Evolutionary conservation across 2,888 invertebrate genomes (phyloP), one percentile per base, ranked within the genome.

Genomic region (Chymomyza fuscimana): DNA sequence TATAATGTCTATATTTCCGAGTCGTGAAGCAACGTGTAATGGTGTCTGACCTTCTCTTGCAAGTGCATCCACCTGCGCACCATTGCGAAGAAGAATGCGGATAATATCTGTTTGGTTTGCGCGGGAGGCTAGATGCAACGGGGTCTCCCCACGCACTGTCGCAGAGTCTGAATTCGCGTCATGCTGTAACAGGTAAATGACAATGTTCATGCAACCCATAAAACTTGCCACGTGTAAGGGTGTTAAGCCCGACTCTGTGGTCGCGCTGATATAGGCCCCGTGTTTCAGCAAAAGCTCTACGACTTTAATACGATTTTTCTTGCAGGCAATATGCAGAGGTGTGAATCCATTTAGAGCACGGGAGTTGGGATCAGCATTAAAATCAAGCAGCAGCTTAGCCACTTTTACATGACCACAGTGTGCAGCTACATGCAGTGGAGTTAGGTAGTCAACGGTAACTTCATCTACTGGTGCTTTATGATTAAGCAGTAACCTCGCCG

Each of bases 181-280:
- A 87, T 98, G 96, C 92, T 97, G 97, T 74, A 99, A 94, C 90
- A 99, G 93, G 92, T 97, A 98, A 88, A 99, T 96, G 77, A 99
- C 99, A 89, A 99, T 99, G 93, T 99, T 98, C 97, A 99, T 98
- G 92, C 98, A 98, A 72, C 99, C 99, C 99, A 99, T 99, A 93
- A 99, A 99, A 83, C 98, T 96, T 7, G 99, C 98, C 74, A 99
- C 99, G 93, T 99, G 99, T 32, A 99, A 94, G 0, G 99, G 98
- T 3, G 99, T 99, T 80, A 99, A 93, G 0, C 99, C 99, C 32
- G 95, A 95, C 80, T 95, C 95, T 0, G 95, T 95, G 0, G 95
- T 95, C 5, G 95, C 94, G 63, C 94, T 94, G 82, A 95, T 90
- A 92, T 96, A 96, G 16, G 98, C 99, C 70, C 98, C 98, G 92